Base-by-base conservation (phyloP, 2,797 vertebrate genomes). In the Silurus lanzhouensis region DNA sequence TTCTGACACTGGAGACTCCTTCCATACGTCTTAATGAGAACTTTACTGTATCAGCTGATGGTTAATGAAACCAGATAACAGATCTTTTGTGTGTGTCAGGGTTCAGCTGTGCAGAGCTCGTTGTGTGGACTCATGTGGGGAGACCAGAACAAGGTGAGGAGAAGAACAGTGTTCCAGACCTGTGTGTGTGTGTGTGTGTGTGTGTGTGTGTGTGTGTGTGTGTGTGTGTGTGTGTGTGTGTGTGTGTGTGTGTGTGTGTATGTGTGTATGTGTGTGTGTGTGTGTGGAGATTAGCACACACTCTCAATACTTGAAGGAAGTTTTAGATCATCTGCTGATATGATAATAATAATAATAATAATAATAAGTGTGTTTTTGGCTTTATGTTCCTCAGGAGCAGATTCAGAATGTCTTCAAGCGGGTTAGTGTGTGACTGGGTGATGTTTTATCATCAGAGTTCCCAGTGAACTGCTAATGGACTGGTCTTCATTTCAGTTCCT, bases 361-460 rank as follows among this genome's bases (percentile, higher is more conserved):
- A 38, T 38, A 5, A 38, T 38, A 38, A 38, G 25, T 46, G 19
- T 57, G 19, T 81, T 46, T 85, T 44, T 83, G 68, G 75, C 25
- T 1, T 89, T 4, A 90, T 48, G 80, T 58, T 44, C 77, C 31
- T 80, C 90, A 96, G 95, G 92, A 95, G 38, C 91, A 95, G 88
- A 93, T 91, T 64, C 95, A 95, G 91, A 94, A 95, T 63, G 91
- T 96, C 52, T 96, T 95, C 87, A 96, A 96, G 91, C 93, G 95
- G 91, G 95, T 96, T 89, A 86, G 95, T 91, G 1, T 57, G 55
- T 77, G 48, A 7, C 6, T 52, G 48, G 6, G 48, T 52, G 48
- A 52, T 52, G 48, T 52, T 52, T 52, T 52, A 52, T 52, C 8
- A 7, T 0, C 6, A 10, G 48, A 7, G 48, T 52, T 52, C 48